Evolutionary conservation across 2,113 vertebrate species (phyloP), one percentile per base, ranked within the genome.

Genomic region (Rafetus swinhoei): DNA sequence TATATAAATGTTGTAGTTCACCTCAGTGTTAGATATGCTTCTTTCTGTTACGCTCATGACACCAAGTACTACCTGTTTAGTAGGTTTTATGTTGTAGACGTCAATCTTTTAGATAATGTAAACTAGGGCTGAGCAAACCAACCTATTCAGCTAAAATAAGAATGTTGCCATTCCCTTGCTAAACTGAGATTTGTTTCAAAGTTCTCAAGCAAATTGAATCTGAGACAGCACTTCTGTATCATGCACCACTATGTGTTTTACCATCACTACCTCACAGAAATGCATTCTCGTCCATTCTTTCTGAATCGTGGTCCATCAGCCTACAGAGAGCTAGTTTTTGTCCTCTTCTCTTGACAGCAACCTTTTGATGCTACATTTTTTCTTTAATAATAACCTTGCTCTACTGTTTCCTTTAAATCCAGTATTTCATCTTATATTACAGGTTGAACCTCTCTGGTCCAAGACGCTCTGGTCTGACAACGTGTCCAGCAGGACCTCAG

Each of bases 1-100:
- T 82, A 4, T 83, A 90, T 85, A 91, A 55, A 92, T 56, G n/a
- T 50, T 91, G 87, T 85, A 92, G 87, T 56, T 94, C 90, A 94
- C 19, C 14, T 95, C 88, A 93, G 50, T 59, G 39, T 60, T 82
- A 72, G n/a, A 35, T 1, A 60, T 84, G 8, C 55, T 93, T 91
- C 45, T 79, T 81, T 86, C 82, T 72, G 29, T 84, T 7, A 74
- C 85, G 16, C 6, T 84, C 77, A 54, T 54, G 12, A 69, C 32
- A n/a, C 1, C 6, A 81, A 82, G 53, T 89, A 2, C 12, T 53
- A 93, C 14, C n/a, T 87, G 1, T 45, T 4, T 12, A 80, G 6
- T 19, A 27, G 79, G 9, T 81, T 81, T 81, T n/a, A 57, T 39
- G 52, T 39, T 52, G 90, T 54, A 87, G 72, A 21, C 1, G 27